Percentiles rank a stretch among this genome's conserved stretches.
Evolutionary conservation across 1,140 invertebrate genomes (phyloP).

Genomic region (Magallana gigas): DNA sequence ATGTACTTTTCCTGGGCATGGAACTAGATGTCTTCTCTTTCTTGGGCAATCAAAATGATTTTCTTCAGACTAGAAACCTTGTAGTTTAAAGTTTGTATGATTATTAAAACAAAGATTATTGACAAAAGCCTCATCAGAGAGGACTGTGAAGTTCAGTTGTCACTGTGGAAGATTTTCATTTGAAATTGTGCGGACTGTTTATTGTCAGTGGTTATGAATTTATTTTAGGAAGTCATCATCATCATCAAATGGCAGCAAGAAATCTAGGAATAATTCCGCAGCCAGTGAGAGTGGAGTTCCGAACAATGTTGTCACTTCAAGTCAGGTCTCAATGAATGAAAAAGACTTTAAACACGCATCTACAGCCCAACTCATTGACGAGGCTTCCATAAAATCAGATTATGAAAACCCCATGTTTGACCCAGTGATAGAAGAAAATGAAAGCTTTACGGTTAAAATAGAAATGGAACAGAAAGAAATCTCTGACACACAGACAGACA

Average conservation of each 20-base stretch:
- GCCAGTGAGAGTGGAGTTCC: neutral
- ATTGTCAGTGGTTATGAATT: neutral
- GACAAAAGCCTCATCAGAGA: too few relatives aligned
- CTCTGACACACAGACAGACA: constrained; percentile 20
- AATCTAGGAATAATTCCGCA: neutral
- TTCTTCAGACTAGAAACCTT: too few relatives aligned
- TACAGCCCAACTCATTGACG: constrained; percentile 13
- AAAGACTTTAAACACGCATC: constrained; percentile 13
- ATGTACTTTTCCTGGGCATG: too few relatives aligned
- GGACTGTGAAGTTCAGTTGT: too few relatives aligned
- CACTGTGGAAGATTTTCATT: too few relatives aligned
- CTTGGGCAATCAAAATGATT: too few relatives aligned
- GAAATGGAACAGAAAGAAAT: neutral
- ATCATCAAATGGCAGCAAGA: neutral
- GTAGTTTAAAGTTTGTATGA: too few relatives aligned
- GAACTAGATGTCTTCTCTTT: too few relatives aligned
- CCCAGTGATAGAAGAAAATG: neutral
- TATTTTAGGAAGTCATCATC: constrained; percentile 5
- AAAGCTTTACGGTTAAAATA: too few relatives aligned
- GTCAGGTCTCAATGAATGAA: neutral
- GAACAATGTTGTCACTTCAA: neutral
- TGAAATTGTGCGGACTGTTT: too few relatives aligned
- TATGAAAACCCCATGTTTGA: neutral
- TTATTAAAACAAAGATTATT: too few relatives aligned
- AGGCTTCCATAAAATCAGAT: neutral